These are phyloP conservation scores for Periplaneta americana DNA, from an alignment of 1,140 invertebrate genomes.

Conservation along the genomic window DNA sequence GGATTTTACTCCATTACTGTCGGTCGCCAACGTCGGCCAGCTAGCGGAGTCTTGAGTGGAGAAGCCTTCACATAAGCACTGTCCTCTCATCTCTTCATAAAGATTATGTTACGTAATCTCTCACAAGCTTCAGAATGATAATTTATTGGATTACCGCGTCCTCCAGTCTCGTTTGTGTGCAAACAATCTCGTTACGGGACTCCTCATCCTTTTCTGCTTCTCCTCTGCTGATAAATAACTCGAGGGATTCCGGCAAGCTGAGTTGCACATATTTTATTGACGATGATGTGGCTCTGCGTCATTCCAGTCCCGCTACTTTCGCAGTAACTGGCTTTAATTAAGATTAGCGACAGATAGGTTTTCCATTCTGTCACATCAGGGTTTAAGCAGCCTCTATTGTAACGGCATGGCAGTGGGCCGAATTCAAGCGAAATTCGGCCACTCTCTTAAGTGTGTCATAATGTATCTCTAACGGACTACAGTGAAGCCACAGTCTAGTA, in stretches of 20 bases:
- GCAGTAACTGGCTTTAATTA: neutral
- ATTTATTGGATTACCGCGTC: neutral
- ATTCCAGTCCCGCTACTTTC: neutral
- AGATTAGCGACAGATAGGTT: neutral
- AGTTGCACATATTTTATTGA: neutral
- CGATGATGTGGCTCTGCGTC: neutral
- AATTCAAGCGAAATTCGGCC: too few species aligned
- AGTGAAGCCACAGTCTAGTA: too few species aligned
- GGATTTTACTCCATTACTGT: neutral
- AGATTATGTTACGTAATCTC: neutral
- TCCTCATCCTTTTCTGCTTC: neutral
- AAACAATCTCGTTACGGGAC: neutral
- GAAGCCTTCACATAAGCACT: neutral
- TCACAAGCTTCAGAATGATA: neutral
- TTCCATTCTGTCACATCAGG: neutral
- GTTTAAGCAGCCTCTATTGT: neutral
- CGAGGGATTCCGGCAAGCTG: neutral
- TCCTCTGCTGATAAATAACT: neutral
- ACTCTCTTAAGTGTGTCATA: too few species aligned
- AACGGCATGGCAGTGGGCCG: too few species aligned
- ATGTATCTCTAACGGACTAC: too few species aligned
- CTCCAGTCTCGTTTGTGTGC: neutral
- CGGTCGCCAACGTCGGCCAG: neutral
- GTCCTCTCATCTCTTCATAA: neutral
- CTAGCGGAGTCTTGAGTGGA: neutral